Conservation (phyloP, 2,113 vertebrate species). For the Syngnathoides biaculeatus region DNA sequence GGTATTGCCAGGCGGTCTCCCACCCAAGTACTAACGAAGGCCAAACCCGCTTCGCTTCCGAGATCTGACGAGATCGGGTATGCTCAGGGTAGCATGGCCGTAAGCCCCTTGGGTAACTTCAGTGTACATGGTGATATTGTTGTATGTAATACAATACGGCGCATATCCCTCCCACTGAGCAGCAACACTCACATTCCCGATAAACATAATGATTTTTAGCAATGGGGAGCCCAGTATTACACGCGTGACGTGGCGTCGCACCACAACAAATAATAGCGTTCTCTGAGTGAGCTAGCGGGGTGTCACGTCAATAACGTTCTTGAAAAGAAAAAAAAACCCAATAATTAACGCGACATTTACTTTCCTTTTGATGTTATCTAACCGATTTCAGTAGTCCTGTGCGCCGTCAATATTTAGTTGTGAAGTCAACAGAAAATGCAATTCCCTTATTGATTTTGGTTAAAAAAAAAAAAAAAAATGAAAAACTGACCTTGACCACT, state of each 20-base stretch:
- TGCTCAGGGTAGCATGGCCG: no score
- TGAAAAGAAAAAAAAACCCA: neutral
- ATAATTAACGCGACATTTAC: slow-evolving; percentile 4
- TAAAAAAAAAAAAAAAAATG: slow-evolving; percentile 6
- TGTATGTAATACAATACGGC: slow-evolving; percentile 18
- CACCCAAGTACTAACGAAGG: no score
- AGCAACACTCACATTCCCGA: slow-evolving; percentile 27
- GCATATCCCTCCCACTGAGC: slow-evolving; percentile 39
- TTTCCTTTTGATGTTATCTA: neutral
- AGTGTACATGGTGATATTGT: neutral
- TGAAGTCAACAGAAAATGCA: neutral
- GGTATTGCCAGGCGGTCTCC: no score
- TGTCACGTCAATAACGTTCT: slow-evolving; percentile 1
- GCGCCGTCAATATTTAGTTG: neutral
- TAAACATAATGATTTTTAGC: slow-evolving; percentile 55
- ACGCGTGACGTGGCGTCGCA: slow-evolving; percentile 15
- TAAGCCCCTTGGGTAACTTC: no score
- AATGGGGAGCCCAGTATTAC: slow-evolving; percentile 38
- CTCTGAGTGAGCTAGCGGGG: slow-evolving; percentile 5
- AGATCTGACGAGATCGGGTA: no score
- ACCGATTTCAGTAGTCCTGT: neutral
- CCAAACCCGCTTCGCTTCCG: no score
- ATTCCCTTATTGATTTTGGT: neutral
- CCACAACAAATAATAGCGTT: slow-evolving; percentile 32
- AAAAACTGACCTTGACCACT: slow-evolving; percentile 43